Conservation (phyloP, 2,888 invertebrate genomes). For the Chorisops tibialis region DNA sequence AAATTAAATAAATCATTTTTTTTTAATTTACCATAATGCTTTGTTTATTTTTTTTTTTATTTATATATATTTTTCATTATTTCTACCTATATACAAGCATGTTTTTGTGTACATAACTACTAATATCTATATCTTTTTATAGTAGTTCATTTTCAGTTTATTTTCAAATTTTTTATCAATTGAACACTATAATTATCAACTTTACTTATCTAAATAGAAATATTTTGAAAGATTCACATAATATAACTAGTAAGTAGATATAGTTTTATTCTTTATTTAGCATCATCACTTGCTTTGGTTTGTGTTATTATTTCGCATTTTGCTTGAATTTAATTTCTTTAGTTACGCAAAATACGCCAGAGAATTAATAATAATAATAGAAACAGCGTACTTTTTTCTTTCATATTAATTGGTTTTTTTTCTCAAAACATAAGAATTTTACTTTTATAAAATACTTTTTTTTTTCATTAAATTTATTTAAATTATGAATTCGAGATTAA, state of each 20-base stretch:
- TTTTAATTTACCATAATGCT: neutral
- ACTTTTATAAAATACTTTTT: too few species aligned
- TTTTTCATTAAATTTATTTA: too few species aligned
- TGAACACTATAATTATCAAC: neutral
- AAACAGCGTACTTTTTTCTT: neutral
- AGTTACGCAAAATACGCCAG: neutral
- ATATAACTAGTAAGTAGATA: too few species aligned
- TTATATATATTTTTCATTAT: too few species aligned
- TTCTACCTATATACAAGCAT: too few species aligned
- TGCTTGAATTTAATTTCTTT: neutral
- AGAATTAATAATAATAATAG: neutral
- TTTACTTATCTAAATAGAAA: neutral
- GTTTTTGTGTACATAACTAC: too few species aligned
- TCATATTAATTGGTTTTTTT: neutral
- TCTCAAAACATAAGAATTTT: neutral
- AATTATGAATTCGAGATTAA: neutral
- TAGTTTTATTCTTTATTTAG: constrained; percentile 1
- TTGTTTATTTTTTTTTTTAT: neutral
- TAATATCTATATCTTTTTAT: too few species aligned
- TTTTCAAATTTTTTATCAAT: neutral
- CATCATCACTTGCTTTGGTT: constrained; percentile 24
- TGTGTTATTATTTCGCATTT: constrained; percentile 4
- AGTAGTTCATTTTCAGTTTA: too few species aligned
- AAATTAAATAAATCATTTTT: neutral
- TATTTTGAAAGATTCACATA: neutral